Conservation (phyloP, 2,113 vertebrate species). For the Gasterosteus nipponicus region DNA sequence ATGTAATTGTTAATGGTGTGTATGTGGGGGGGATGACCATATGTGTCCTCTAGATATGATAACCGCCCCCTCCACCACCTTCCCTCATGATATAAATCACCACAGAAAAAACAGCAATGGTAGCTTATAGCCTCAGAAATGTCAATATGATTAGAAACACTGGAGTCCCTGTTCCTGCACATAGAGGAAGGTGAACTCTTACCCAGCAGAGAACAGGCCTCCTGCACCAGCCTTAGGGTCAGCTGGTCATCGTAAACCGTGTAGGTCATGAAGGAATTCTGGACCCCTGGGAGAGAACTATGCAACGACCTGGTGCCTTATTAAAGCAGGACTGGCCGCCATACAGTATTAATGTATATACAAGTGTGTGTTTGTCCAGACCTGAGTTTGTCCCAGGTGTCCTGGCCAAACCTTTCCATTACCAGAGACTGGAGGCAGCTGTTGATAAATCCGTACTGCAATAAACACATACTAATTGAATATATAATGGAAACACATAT, state of each 20-base stretch:
- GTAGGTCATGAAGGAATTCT: slow-evolving; percentile 83
- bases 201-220: slow-evolving; percentile 80
- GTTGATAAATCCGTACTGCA: slow-evolving; percentile 87
- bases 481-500: background rate
- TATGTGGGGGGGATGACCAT: too few relatives aligned
- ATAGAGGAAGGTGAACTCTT: slow-evolving; percentile 34
- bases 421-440: slow-evolving; percentile 84
- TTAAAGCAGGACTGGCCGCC: background rate
- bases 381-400: slow-evolving; percentile 79
- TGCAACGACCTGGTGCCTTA: background rate
- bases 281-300: slow-evolving; percentile 73
- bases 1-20: too few relatives aligned
- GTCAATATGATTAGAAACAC: background rate
- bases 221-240: slow-evolving; percentile 79
- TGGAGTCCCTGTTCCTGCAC: background rate
- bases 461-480: slow-evolving; percentile 22
- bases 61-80: too few relatives aligned
- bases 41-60: too few relatives aligned
- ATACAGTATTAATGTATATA: too few relatives aligned
- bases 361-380: slow-evolving; percentile 45
- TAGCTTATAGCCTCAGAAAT: background rate
- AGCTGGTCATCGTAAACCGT: slow-evolving; percentile 80
- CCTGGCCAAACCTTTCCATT: slow-evolving; percentile 82
- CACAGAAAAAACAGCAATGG: too few relatives aligned
- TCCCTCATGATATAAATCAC: too few relatives aligned